A percentile compares a stretch with the other conserved stretches of the same genome.
Conservation (phyloP, 2,888 invertebrate genomes). For the Villa cingulata region DNA sequence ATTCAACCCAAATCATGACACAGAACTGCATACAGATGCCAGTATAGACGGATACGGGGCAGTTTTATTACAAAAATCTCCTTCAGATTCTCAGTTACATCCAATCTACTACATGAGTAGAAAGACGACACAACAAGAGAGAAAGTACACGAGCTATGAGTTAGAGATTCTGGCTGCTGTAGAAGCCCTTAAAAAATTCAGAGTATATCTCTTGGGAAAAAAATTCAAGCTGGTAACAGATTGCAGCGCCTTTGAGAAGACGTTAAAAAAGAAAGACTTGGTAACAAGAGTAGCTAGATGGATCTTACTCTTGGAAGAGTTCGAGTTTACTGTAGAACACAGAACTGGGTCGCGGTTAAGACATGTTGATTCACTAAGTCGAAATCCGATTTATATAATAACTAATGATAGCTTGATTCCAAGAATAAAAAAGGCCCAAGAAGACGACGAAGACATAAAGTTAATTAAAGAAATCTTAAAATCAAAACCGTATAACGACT, state of each 20-base stretch:
- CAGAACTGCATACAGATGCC: conserved; percentile 22
- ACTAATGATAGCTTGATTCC: background rate
- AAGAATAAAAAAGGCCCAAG: conserved; percentile 3
- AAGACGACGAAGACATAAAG: background rate
- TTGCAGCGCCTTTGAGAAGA: conserved; percentile 13
- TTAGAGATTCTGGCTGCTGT: conserved; percentile 8
- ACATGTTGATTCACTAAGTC: conserved; percentile 17
- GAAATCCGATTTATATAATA: conserved; percentile 11
- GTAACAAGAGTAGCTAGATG: conserved; percentile 12
- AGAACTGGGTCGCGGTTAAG: conserved; percentile 12
- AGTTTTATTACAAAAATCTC: conserved; percentile 15
- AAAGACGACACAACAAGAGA: background rate
- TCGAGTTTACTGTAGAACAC: conserved; percentile 16
- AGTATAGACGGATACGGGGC: conserved; percentile 18
- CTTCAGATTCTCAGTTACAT: conserved; percentile 2
- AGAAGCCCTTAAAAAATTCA: background rate
- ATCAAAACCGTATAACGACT: background rate
- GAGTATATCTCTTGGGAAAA: conserved; percentile 9
- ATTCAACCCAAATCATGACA: conserved; percentile 15
- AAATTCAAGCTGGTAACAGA: conserved; percentile 14
- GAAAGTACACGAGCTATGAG: conserved; percentile 3
- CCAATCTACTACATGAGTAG: conserved; percentile 6
- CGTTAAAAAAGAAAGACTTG: conserved; percentile 13
- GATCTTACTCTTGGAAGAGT: conserved; percentile 17
- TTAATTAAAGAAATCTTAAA: background rate